Evolutionary conservation across 2,113 vertebrate genomes (phyloP).

Genomic region (Butorides virescens): DNA sequence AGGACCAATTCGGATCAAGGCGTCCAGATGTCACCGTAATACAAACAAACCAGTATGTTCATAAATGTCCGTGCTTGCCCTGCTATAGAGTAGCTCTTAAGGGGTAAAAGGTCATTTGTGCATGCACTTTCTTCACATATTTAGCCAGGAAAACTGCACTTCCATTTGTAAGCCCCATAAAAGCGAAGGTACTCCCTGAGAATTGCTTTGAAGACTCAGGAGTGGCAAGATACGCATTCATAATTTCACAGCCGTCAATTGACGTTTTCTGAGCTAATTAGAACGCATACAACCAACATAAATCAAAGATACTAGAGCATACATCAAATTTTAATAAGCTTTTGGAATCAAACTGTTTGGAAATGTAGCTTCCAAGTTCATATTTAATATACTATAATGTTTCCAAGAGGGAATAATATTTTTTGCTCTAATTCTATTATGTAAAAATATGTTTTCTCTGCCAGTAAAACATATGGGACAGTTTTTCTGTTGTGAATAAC

Average conservation of each 20-base stretch:
- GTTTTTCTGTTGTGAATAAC: slow-evolving; percentile 61
- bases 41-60: not conserved
- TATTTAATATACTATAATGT: slow-evolving; percentile 42
- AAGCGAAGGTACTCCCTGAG: not conserved
- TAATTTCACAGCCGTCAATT: not conserved
- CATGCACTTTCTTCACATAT: not conserved
- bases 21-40: not conserved
- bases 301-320: not conserved
- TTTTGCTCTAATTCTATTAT: slow-evolving; percentile 68
- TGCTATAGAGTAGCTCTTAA: not conserved
- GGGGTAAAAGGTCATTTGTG: not conserved
- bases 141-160: slow-evolving; percentile 11
- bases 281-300: not conserved
- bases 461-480: slow-evolving; percentile 64
- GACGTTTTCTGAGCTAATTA: slow-evolving; percentile 29
- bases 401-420: slow-evolving; percentile 68
- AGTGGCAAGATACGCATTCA: not conserved
- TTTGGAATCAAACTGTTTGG: slow-evolving; percentile 49
- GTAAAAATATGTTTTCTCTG: slow-evolving; percentile 53
- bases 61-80: not conserved
- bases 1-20: not conserved
- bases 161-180: not conserved
- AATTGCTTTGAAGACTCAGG: not conserved
- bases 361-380: slow-evolving; percentile 40
- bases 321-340: slow-evolving; percentile 32